Percentiles rank a stretch among this genome's conserved stretches.
Conservation (phyloP, 2,797 vertebrate species). For the Malacoraja senta region DNA sequence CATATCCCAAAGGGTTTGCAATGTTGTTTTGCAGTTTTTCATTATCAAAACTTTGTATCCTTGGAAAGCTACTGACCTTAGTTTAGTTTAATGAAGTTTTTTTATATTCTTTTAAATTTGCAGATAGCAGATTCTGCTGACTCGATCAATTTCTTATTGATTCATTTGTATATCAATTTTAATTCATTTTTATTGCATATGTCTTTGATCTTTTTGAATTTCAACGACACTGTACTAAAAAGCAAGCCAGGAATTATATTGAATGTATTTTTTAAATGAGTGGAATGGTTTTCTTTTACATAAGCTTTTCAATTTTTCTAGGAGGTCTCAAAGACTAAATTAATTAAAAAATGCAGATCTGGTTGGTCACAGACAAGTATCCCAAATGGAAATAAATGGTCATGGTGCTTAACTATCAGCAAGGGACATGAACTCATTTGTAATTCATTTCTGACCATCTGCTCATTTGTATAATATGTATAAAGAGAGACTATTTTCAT, state of each 20-base stretch:
- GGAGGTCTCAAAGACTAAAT: background rate
- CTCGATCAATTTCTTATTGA: background rate
- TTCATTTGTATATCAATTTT: background rate
- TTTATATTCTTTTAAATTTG: background rate
- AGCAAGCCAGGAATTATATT: background rate
- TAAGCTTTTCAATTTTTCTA: conserved; percentile 1
- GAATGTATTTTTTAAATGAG: background rate
- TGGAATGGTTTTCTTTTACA: background rate
- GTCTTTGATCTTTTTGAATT: background rate
- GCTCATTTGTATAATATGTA: conserved; percentile 28
- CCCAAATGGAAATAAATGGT: background rate
- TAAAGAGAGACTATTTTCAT: background rate
- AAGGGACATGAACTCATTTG: conserved; percentile 26
- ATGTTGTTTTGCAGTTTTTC: background rate
- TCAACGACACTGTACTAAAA: background rate
- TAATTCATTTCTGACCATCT: conserved; percentile 35
- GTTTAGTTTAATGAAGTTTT: background rate
- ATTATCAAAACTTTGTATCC: background rate
- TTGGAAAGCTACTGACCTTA: background rate
- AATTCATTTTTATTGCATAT: background rate
- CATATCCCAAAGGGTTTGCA: background rate
- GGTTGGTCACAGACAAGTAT: conserved; percentile 10
- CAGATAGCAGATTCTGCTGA: background rate
- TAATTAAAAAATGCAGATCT: conserved; percentile 21
- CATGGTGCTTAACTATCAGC: background rate